These are phyloP conservation scores for Eupleurogrammus muticus DNA, from an alignment of 2,797 vertebrate species.

Conservation along the genomic window DNA sequence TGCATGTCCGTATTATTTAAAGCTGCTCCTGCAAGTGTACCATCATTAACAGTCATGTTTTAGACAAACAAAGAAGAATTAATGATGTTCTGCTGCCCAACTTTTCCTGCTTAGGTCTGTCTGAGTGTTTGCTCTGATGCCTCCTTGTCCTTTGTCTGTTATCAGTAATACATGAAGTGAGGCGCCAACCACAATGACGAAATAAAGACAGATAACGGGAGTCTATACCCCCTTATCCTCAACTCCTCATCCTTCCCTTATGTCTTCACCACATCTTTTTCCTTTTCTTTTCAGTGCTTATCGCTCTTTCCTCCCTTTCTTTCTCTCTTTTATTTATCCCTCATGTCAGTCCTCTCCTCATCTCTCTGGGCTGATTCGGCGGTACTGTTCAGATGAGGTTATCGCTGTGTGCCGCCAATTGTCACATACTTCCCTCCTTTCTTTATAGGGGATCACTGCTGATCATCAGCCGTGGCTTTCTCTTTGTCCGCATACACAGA, in stretches of 20 bases:
- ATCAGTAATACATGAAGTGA: slow-evolving; percentile 76
- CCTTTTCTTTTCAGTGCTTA: slow-evolving; percentile 53
- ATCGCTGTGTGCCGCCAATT: slow-evolving; percentile 50
- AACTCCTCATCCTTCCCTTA: slow-evolving; percentile 53
- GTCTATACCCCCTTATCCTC: slow-evolving; percentile 56
- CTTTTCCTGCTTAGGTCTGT: slow-evolving; percentile 50
- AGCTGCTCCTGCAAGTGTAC: not conserved
- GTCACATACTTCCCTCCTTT: slow-evolving; percentile 58
- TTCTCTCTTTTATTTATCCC: slow-evolving; percentile 41
- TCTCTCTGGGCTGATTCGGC: slow-evolving; percentile 59
- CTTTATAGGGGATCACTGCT: slow-evolving; percentile 53
- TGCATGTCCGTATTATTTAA: slow-evolving; percentile 23
- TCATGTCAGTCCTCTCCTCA: slow-evolving; percentile 30
- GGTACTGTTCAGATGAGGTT: slow-evolving; percentile 67
- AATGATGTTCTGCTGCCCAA: slow-evolving; percentile 11
- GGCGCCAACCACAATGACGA: slow-evolving; percentile 78
- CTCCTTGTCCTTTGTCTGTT: slow-evolving; percentile 74
- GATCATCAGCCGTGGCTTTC: slow-evolving; percentile 33
- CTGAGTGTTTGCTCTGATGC: slow-evolving; percentile 61
- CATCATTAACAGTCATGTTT: slow-evolving; percentile 15
- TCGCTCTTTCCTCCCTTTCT: slow-evolving; percentile 44
- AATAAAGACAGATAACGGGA: slow-evolving; percentile 81
- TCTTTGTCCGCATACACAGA: slow-evolving; percentile 6
- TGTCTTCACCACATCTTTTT: slow-evolving; percentile 51
- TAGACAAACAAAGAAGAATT: slow-evolving; percentile 34